phyloP scores from a whole-genome alignment of 1,140 invertebrate species.

The Cotesia chilonis region DNA sequence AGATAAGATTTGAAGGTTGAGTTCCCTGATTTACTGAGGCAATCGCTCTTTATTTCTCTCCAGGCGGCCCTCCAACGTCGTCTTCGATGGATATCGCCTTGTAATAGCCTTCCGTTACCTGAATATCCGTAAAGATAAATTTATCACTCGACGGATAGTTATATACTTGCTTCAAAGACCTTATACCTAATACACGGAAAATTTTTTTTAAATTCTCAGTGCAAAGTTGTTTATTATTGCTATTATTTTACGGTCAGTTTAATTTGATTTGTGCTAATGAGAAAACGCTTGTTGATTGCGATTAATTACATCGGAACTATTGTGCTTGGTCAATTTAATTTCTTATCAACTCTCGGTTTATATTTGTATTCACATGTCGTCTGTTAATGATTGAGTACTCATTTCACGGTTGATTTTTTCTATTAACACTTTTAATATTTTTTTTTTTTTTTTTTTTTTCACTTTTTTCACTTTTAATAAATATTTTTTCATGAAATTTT shows the following conservation, averaged over 20 bases:
- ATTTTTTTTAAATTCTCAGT: neutral
- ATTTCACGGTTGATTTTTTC: too few relatives aligned
- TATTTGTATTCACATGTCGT: too few relatives aligned
- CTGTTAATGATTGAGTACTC: too few relatives aligned
- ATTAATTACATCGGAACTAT: conserved; percentile 14
- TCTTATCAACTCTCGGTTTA: too few relatives aligned
- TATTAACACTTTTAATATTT: too few relatives aligned
- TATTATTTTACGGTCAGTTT: conserved; percentile 4
- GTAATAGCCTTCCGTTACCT: conserved; percentile 67
- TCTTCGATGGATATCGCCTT: conserved; percentile 65
- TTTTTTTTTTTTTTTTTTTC: too few relatives aligned
- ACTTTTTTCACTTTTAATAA: too few relatives aligned
- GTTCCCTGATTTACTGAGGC: conserved; percentile 64
- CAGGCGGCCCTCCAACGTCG: conserved; percentile 61
- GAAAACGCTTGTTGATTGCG: conserved; percentile 21
- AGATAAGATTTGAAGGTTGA: conserved; percentile 38
- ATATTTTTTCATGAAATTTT: too few relatives aligned
- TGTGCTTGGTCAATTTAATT: too few relatives aligned
- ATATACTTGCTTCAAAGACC: neutral
- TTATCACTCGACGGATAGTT: conserved; percentile 5
- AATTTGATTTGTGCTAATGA: conserved; percentile 25
- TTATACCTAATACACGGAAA: neutral
- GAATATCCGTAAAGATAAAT: conserved; percentile 44
- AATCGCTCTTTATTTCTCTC: conserved; percentile 68
- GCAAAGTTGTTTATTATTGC: neutral